phyloP scores from a whole-genome alignment of 1,140 invertebrate species.

The Heliconius himera region DNA sequence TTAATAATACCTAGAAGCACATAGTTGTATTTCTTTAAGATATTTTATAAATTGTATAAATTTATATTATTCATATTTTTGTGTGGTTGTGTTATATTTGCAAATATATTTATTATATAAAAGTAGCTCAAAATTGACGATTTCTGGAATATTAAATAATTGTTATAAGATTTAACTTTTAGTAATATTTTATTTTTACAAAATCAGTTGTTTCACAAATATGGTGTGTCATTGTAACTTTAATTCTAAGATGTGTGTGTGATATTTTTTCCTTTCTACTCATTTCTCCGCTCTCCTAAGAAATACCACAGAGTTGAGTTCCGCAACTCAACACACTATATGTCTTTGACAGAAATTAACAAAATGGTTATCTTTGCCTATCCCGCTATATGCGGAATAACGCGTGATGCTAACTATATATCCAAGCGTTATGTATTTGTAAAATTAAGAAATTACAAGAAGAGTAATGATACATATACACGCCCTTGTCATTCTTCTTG shows the following conservation, averaged over 20 bases:
- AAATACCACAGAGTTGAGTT: neutral
- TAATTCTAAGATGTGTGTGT: too few species aligned
- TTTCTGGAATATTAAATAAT: too few species aligned
- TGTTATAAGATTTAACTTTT: neutral
- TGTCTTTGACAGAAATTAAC: too few species aligned
- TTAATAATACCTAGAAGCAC: too few species aligned
- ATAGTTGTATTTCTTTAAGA: neutral
- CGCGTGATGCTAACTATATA: neutral
- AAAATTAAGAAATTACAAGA: constrained; percentile 17
- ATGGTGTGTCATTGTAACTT: too few species aligned
- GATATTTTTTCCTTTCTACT: too few species aligned
- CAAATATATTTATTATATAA: neutral
- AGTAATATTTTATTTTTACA: too few species aligned
- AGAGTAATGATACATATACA: constrained; percentile 49
- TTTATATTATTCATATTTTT: neutral
- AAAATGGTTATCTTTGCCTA: neutral
- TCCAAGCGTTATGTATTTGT: neutral
- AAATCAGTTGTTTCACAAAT: too few species aligned
- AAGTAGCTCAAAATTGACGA: neutral
- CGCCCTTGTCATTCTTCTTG: constrained; percentile 78
- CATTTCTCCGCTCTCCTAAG: neutral
- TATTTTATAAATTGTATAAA: neutral
- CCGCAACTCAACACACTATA: neutral
- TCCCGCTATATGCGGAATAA: neutral
- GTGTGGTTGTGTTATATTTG: neutral